Conservation (phyloP, 1,140 invertebrate species). For the Nymphalis io region DNA sequence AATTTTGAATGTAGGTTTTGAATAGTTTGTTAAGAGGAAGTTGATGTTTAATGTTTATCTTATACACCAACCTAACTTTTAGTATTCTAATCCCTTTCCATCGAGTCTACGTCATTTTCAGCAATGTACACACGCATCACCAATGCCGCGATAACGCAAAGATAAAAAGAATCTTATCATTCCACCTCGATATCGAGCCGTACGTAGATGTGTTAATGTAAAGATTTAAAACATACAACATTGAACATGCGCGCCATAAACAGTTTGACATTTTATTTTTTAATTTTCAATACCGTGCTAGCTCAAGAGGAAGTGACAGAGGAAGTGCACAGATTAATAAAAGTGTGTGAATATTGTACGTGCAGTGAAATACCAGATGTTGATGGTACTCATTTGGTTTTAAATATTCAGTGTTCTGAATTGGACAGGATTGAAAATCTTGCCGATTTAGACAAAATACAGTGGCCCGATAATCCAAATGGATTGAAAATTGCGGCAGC, state of each 20-base stretch:
- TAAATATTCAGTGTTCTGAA: constrained; percentile 73
- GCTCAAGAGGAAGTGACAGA: constrained; percentile 51
- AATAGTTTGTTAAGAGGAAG: background rate
- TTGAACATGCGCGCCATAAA: constrained; percentile 59
- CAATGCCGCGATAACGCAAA: constrained; percentile 62
- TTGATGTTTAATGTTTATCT: background rate
- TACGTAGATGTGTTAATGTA: constrained; percentile 52
- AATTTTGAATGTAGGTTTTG: background rate
- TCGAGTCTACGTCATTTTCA: constrained; percentile 44
- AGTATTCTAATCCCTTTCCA: constrained; percentile 32
- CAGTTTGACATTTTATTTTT: constrained; percentile 63
- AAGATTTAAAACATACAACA: constrained; percentile 34
- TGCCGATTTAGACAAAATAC: constrained; percentile 70
- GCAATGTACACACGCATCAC: constrained; percentile 58
- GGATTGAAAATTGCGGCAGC: constrained; percentile 68
- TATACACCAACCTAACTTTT: background rate
- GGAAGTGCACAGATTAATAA: constrained; percentile 56
- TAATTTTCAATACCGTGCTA: constrained; percentile 49
- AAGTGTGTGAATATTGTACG: constrained; percentile 68
- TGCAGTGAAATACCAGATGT: constrained; percentile 74
- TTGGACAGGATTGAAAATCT: constrained; percentile 63
- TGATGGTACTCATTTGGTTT: constrained; percentile 65
- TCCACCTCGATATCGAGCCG: constrained; percentile 60
- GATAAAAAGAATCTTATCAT: constrained; percentile 75
- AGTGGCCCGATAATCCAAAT: constrained; percentile 71